Base-by-base conservation (phyloP, 2,797 vertebrate species). In the Enteromius radiatus region DNA sequence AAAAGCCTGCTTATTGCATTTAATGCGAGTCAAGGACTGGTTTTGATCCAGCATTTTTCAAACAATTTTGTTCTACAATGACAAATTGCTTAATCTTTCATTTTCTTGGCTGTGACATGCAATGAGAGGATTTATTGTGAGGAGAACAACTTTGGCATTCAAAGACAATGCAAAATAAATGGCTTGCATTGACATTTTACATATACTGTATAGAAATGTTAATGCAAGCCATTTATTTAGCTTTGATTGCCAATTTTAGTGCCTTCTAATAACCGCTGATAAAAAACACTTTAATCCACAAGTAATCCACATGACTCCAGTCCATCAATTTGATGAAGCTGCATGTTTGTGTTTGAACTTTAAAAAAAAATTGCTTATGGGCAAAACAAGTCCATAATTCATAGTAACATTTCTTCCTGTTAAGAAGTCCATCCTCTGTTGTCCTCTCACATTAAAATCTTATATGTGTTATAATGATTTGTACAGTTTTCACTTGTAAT, bases 1-100 rank as follows among this genome's bases (percentile, higher is more conserved):
- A 63, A 69, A 76, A 52, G 33, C 69, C 38, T 56, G 19, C 33
- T 76, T 70, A 56, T 70, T 28, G 28, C 45, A 26, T 70, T 76
- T 70, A 63, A 63, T 33, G 52, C 69, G 49, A 61, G 21, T 71
- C n/a, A 38, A 74, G 41, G 26, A 36, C 21, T 41, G 41, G 17
- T 59, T 68, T 41, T 36, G 71, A 45, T 11, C 21, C 77, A 38
- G n/a, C 77, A 68, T 21, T 80, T 23, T 52, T 54, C 47, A 36
- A 56, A 6, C 26, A 4, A n/a, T 17, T 54, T 75, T 36, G 21
- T 17, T 52, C 31, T 43, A 76, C 28, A 19, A 52, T 61, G 28
- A 7, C 17, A 69, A 67, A 68, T 56, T 28, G 15, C 52, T 69
- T 52, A 19, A 52, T 76, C 26, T 5, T 12, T 36, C 0, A 67